Percentiles rank a stretch among this genome's conserved stretches.
Conservation (phyloP, 2,888 invertebrate species). For the Branchipolynoe longqiensis region DNA sequence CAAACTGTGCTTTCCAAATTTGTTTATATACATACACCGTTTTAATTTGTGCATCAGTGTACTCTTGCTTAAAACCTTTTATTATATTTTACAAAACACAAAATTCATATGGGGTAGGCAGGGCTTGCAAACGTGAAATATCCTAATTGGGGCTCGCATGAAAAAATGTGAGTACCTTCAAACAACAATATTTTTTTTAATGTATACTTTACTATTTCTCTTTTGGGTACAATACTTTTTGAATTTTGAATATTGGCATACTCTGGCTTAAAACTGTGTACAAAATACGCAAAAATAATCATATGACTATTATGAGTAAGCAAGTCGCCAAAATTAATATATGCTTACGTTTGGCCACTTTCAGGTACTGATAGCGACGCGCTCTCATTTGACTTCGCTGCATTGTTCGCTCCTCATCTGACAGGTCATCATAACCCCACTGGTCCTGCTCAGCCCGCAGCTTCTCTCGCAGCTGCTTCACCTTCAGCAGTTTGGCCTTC, state of each 20-base stretch:
- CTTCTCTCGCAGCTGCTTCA: conserved; percentile 19
- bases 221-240: neutral
- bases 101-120: neutral
- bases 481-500: too few relatives aligned
- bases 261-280: too few relatives aligned
- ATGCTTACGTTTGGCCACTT: conserved; percentile 5
- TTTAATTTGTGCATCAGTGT: too few relatives aligned
- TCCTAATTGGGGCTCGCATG: too few relatives aligned
- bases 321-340: neutral
- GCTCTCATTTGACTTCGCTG: conserved; percentile 19
- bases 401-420: neutral
- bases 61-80: neutral
- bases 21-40: too few relatives aligned
- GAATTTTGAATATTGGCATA: neutral
- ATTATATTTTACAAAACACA: neutral
- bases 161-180: too few relatives aligned
- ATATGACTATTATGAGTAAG: neutral
- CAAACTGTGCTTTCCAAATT: too few relatives aligned
- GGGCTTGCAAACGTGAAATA: neutral
- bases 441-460: neutral
- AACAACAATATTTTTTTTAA: too few relatives aligned
- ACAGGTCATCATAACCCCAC: conserved; percentile 9
- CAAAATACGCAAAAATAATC: neutral
- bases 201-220: neutral
- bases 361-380: conserved; percentile 22